A percentile compares a stretch with the other conserved stretches of the same genome.
These are phyloP conservation scores for Andrena fulva DNA, from an alignment of 2,888 invertebrate species.

Conservation along the genomic window DNA sequence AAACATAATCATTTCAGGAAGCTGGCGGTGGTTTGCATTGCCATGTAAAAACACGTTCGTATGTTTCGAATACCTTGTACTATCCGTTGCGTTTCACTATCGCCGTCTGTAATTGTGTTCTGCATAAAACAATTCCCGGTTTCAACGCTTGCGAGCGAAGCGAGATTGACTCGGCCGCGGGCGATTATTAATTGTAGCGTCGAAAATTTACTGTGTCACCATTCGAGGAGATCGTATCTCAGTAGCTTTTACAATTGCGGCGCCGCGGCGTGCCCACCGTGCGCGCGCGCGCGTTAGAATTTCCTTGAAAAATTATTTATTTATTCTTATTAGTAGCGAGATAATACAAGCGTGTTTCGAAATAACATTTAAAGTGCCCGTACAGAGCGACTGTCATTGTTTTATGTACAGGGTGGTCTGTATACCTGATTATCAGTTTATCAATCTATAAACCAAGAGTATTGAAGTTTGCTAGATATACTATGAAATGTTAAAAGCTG, in stretches of 20 bases:
- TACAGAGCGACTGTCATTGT: constrained; percentile 54
- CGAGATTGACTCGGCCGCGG: background rate
- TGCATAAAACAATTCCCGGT: background rate
- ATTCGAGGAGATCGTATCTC: constrained; percentile 27
- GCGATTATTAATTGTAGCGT: constrained; percentile 5
- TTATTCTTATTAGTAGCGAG: constrained; percentile 53
- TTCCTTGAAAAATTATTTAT: constrained; percentile 58
- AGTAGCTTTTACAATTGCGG: constrained; percentile 29
- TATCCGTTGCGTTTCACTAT: constrained; percentile 8
- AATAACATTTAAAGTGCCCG: constrained; percentile 65
- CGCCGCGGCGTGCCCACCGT: background rate
- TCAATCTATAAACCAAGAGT: constrained; percentile 51
- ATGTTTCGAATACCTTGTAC: constrained; percentile 42
- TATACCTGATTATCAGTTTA: constrained; percentile 65
- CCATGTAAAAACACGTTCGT: constrained; percentile 65
- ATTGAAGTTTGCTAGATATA: constrained; percentile 48
- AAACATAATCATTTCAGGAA: constrained; percentile 65
- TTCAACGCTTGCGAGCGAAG: background rate
- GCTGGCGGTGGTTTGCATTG: constrained; percentile 57
- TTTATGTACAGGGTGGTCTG: constrained; percentile 57
- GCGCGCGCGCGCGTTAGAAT: constrained; percentile 24
- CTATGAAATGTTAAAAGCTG: constrained; percentile 49
- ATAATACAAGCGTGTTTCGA: constrained; percentile 63
- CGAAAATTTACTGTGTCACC: constrained; percentile 28
- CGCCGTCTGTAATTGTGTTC: constrained; percentile 5